Percentiles rank a stretch among this genome's conserved stretches.
These are phyloP conservation scores for Sternotherus odoratus DNA, from an alignment of 2,797 vertebrate species.

Conservation along the genomic window DNA sequence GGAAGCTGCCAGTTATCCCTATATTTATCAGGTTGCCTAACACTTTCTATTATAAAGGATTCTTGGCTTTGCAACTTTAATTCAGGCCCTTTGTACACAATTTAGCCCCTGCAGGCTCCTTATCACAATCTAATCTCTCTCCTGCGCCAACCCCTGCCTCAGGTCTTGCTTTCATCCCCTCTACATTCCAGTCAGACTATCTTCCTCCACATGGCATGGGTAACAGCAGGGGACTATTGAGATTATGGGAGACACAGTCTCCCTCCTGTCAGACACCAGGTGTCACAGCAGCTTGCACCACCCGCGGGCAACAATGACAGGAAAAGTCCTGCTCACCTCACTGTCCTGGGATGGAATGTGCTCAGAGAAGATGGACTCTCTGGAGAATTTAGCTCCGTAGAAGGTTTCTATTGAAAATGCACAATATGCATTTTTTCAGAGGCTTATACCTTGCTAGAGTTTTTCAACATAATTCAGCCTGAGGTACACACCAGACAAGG, in stretches of 20 bases:
- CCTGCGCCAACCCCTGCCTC: fast-evolving
- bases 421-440: not conserved
- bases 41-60: not conserved
- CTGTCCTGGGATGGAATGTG: fast-evolving
- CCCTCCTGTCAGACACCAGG: not conserved
- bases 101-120: not conserved
- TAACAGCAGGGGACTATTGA: not conserved
- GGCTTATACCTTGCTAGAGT: not conserved
- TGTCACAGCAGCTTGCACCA: not conserved
- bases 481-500: not conserved
- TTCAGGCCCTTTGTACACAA: not conserved
- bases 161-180: fast-evolving
- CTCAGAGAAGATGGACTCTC: not conserved
- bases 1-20: not conserved
- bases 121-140: not conserved
- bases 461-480: not conserved
- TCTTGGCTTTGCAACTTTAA: not conserved
- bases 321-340: not conserved
- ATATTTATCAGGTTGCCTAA: not conserved
- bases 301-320: not conserved
- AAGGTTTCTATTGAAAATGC: not conserved
- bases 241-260: not conserved
- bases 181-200: not conserved
- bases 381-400: fast-evolving
- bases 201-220: not conserved